A percentile compares a stretch with the other conserved stretches of the same genome.
Evolutionary conservation across 2,888 invertebrate species (phyloP).

Genomic region (Drosophila glabriapex): DNA sequence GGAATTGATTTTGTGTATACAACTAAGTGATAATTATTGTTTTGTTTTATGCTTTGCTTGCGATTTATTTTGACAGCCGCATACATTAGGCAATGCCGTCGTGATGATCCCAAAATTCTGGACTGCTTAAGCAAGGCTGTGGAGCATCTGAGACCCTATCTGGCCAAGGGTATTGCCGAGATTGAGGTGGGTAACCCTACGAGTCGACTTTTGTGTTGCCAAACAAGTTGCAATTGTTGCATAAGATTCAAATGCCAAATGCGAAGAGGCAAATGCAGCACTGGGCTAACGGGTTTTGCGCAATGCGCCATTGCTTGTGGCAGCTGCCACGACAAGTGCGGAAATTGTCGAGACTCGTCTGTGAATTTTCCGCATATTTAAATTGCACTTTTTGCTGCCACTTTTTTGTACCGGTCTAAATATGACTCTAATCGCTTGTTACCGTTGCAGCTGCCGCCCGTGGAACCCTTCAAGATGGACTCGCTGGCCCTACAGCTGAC

Average conservation of each 20-base stretch:
- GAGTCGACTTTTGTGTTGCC: slow-evolving; percentile 13
- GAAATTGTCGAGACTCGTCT: slow-evolving; percentile 38
- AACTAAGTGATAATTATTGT: slow-evolving; percentile 36
- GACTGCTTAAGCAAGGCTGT: slow-evolving; percentile 87
- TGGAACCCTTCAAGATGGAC: slow-evolving; percentile 89
- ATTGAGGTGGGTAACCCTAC: slow-evolving; percentile 86
- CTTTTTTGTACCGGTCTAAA: slow-evolving; percentile 1
- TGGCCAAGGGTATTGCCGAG: slow-evolving; percentile 88
- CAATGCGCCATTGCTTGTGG: slow-evolving; percentile 33
- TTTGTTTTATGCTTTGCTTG: background rate
- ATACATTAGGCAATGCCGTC: slow-evolving; percentile 89
- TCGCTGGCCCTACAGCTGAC: slow-evolving; percentile 87
- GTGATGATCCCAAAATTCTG: slow-evolving; percentile 87
- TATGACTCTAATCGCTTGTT: background rate
- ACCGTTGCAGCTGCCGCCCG: slow-evolving; percentile 86
- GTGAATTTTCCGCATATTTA: background rate
- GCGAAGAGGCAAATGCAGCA: slow-evolving; percentile 32
- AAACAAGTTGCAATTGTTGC: slow-evolving; percentile 67
- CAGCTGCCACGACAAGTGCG: slow-evolving; percentile 39
- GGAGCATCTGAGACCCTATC: slow-evolving; percentile 87
- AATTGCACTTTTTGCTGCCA: slow-evolving; percentile 9
- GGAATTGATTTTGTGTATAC: slow-evolving; percentile 20
- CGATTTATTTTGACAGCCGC: slow-evolving; percentile 40
- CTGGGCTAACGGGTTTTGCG: slow-evolving; percentile 51
- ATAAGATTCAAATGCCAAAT: slow-evolving; percentile 44